These are phyloP conservation scores for Ochropleura leucogaster DNA, from an alignment of 2,888 invertebrate species.

Conservation along the genomic window DNA sequence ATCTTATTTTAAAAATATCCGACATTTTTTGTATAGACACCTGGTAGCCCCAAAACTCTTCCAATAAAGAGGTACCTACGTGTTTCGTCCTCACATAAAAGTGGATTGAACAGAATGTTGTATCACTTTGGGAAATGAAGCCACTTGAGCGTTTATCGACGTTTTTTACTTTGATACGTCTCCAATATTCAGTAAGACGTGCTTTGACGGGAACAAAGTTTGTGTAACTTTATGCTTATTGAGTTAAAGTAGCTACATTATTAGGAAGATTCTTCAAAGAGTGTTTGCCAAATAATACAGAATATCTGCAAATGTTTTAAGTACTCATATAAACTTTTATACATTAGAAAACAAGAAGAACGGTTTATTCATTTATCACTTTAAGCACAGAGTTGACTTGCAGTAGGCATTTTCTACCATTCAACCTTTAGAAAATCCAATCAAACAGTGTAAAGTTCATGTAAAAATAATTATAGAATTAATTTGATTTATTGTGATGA, in stretches of 20 bases:
- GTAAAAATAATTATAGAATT: too few relatives aligned
- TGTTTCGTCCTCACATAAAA: conserved; percentile 72
- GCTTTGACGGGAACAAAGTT: conserved; percentile 64
- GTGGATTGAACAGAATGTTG: conserved; percentile 78
- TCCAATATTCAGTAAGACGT: conserved; percentile 67
- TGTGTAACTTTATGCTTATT: conserved; percentile 35
- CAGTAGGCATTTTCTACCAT: not conserved
- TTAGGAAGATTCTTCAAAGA: not conserved
- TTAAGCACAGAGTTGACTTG: too few relatives aligned
- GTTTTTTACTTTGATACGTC: conserved; percentile 73
- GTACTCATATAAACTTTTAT: too few relatives aligned
- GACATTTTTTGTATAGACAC: conserved; percentile 45
- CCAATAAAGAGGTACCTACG: conserved; percentile 68
- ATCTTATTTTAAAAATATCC: conserved; percentile 52
- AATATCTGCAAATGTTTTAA: not conserved
- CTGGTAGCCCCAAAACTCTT: conserved; percentile 60
- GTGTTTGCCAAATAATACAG: not conserved
- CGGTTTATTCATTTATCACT: not conserved
- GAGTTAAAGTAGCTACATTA: conserved; percentile 8
- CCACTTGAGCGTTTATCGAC: conserved; percentile 75
- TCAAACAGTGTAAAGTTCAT: too few relatives aligned
- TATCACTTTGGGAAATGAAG: conserved; percentile 81
- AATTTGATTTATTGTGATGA: too few relatives aligned
- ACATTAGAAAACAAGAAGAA: not conserved
- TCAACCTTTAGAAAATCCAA: too few relatives aligned